These are phyloP conservation scores for Phocides pigmalion DNA, from an alignment of 1,140 invertebrate species.

Conservation along the genomic window DNA sequence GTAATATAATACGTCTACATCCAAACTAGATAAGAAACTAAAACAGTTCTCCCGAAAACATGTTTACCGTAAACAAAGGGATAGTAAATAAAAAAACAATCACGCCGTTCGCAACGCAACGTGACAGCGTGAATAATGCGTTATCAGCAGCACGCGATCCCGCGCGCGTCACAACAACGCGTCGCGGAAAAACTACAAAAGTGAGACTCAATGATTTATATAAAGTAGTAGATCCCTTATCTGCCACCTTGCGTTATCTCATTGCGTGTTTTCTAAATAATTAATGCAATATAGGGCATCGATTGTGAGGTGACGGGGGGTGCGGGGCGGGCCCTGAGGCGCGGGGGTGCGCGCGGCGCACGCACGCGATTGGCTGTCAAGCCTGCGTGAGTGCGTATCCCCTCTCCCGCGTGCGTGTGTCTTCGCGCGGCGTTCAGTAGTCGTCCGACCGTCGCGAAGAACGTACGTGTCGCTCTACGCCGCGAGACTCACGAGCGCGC, in stretches of 20 bases:
- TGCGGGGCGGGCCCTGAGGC: constrained; percentile 64
- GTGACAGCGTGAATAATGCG: constrained; percentile 60
- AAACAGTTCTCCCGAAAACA: constrained; percentile 31
- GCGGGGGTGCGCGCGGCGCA: constrained; percentile 78
- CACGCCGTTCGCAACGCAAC: constrained; percentile 36
- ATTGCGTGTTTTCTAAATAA: constrained; percentile 84
- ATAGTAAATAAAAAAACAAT: constrained; percentile 52
- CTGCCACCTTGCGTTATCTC: constrained; percentile 82
- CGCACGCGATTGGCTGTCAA: constrained; percentile 81
- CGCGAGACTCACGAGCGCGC: constrained; percentile 57
- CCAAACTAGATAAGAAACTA: constrained; percentile 30
- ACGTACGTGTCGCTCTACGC: constrained; percentile 51
- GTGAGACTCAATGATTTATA: constrained; percentile 73
- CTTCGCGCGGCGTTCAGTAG: constrained; percentile 73
- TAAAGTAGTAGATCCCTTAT: constrained; percentile 77
- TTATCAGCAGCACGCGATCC: constrained; percentile 44
- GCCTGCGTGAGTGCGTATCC: constrained; percentile 79
- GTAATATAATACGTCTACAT: constrained; percentile 23
- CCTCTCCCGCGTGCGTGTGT: constrained; percentile 74
- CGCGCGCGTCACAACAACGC: constrained; percentile 17
- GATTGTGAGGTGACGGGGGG: constrained; percentile 81
- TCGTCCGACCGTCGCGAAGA: constrained; percentile 56
- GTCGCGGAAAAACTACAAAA: constrained; percentile 42
- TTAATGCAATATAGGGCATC: constrained; percentile 84
- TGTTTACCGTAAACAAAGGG: constrained; percentile 39